Base-by-base conservation (phyloP, 1,140 invertebrate genomes). In the Sminthurides bifidus region DNA sequence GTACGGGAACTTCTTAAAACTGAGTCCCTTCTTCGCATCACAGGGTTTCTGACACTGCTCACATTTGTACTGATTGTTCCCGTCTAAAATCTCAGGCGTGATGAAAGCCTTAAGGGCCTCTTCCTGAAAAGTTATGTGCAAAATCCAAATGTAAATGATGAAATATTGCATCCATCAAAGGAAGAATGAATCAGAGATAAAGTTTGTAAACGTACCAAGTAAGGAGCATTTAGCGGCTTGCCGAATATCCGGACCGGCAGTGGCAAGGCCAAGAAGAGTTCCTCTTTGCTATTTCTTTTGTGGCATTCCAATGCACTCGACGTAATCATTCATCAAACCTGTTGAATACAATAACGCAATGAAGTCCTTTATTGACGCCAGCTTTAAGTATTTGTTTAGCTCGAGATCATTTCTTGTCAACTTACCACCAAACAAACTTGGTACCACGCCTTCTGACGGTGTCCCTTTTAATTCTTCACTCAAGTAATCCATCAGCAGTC, bases 401-500 rank as follows among this genome's bases (percentile, higher is more conserved):
- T n/a, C n/a, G n/a, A n/a, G n/a, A n/a, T n/a, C n/a, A n/a, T n/a
- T n/a, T n/a, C n/a, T n/a, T 26, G n/a, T 26, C 49, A 40, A 10
- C 37, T 54, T 56, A 77, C 79, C 79, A 75, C 81, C 76, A 69
- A 85, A 86, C 14, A 86, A 72, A 52, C 80, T 77, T 30, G 85
- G 85, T 27, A 93, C 91, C 0, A 92, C 74, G 69, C 91, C 81
- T 15, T 84, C 78, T 68, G 91, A 85, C 60, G 85, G 79, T 10
- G 86, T 88, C 58, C 85, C 81, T 70, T 85, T 85, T 68, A 91
- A 90, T 63, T 84, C 87, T 52, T 83, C 80, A 70, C 91, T 87
- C 17, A 94, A 69, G 0, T 87, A 87, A 72, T 93, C 90, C 68
- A 93, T 91, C 87, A 94, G 90, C 3, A 92, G 84, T 52, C 88